phyloP scores from a whole-genome alignment of 2,888 invertebrate genomes.

The Watsonalla binaria region DNA sequence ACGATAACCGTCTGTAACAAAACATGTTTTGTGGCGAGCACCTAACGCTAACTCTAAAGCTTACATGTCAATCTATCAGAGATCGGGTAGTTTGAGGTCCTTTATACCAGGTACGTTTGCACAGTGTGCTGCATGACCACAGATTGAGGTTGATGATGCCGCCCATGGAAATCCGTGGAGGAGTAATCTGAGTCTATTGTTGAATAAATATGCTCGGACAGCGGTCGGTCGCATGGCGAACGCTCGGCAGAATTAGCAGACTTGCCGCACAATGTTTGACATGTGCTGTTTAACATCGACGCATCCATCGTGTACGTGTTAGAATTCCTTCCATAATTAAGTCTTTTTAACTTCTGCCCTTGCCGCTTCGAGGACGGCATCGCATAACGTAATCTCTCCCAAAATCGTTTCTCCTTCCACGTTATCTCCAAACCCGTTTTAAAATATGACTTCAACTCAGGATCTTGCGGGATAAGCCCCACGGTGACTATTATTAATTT shows the following conservation, averaged over 20 bases:
- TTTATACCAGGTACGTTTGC: slow-evolving; percentile 72
- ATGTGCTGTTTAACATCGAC: slow-evolving; percentile 80
- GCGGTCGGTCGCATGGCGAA: slow-evolving; percentile 84
- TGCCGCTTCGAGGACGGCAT: slow-evolving; percentile 89
- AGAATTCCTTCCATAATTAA: slow-evolving; percentile 87
- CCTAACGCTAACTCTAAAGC: slow-evolving; percentile 56
- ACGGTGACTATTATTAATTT: slow-evolving; percentile 92
- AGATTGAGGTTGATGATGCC: slow-evolving; percentile 64
- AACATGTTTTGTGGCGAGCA: slow-evolving; percentile 51
- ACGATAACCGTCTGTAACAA: slow-evolving; percentile 58
- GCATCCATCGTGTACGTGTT: slow-evolving; percentile 91
- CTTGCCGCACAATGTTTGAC: slow-evolving; percentile 79
- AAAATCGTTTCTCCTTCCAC: slow-evolving; percentile 95
- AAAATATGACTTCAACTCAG: slow-evolving; percentile 92
- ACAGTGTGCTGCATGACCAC: slow-evolving; percentile 72
- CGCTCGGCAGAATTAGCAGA: slow-evolving; percentile 74
- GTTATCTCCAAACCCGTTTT: slow-evolving; percentile 91
- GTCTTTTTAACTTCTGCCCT: slow-evolving; percentile 73
- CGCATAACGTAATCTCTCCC: slow-evolving; percentile 94
- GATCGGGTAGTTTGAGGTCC: slow-evolving; percentile 46
- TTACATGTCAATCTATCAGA: slow-evolving; percentile 52
- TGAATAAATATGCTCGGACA: slow-evolving; percentile 93
- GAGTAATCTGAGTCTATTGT: slow-evolving; percentile 94
- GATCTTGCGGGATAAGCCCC: slow-evolving; percentile 89
- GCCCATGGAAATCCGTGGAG: slow-evolving; percentile 74